Evolutionary conservation across 2,888 invertebrate genomes (phyloP).

Genomic region (Drosophila mimetica): DNA sequence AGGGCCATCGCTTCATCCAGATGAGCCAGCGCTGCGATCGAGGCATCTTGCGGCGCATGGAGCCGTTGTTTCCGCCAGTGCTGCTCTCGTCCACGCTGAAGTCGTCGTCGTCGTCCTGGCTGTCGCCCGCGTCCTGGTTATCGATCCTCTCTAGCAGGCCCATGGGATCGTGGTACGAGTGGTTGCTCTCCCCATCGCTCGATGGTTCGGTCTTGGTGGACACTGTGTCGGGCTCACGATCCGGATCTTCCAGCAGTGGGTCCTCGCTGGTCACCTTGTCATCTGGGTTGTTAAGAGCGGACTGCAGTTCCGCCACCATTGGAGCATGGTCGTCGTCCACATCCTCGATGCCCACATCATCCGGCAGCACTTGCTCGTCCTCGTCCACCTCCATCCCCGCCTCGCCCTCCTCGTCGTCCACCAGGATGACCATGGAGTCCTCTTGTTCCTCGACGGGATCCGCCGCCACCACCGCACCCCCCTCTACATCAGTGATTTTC

Average conservation of each 20-base stretch:
- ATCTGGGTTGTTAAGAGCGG: neutral
- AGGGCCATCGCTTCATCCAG: slow-evolving; percentile 74
- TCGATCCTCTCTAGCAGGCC: slow-evolving; percentile 68
- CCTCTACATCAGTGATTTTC: slow-evolving; percentile 67
- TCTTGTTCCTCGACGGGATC: slow-evolving; percentile 3
- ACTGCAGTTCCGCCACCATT: slow-evolving; percentile 24
- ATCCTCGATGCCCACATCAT: slow-evolving; percentile 5
- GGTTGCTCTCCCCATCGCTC: slow-evolving; percentile 47
- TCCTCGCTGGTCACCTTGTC: slow-evolving; percentile 24
- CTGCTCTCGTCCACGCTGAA: slow-evolving; percentile 50
- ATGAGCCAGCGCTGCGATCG: slow-evolving; percentile 46
- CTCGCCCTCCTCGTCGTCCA: slow-evolving; percentile 52
- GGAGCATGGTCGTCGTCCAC: slow-evolving; percentile 23
- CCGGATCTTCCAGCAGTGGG: slow-evolving; percentile 28
- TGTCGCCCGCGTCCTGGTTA: slow-evolving; percentile 29
- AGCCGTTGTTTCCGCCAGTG: slow-evolving; percentile 2
- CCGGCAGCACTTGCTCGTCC: neutral
- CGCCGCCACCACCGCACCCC: slow-evolving; percentile 20
- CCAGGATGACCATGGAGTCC: slow-evolving; percentile 27
- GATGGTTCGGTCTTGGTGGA: slow-evolving; percentile 49
- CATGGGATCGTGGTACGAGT: slow-evolving; percentile 74
- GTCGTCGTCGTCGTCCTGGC: slow-evolving; percentile 49
- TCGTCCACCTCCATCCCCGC: slow-evolving; percentile 16
- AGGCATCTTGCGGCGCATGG: neutral
- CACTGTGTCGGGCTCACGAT: slow-evolving; percentile 27